Evolutionary conservation across 2,113 vertebrate genomes (phyloP), one percentile per base, ranked within the genome.

Genomic region (Clarias macrocephalus): DNA sequence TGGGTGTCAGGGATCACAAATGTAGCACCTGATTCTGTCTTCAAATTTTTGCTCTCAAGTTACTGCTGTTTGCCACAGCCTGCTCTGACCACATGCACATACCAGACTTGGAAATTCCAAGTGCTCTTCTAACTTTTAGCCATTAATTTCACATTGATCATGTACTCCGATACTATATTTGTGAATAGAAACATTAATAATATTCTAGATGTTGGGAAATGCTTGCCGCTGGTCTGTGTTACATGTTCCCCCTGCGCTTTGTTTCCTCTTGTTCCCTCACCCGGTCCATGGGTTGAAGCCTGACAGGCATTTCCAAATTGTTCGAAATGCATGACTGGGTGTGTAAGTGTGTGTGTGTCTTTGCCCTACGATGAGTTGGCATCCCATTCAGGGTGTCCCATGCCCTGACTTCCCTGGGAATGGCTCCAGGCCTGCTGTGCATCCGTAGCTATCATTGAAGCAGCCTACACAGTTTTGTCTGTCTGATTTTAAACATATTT

Each of bases 1-100:
- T 65, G 87, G 88, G 80, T 86, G 86, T 56, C 77, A 85, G 68
- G 77, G 62, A 73, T 76, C 30, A 84, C 68, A 21, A 80, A n/a
- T 56, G 57, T 75, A 48, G 59, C 85, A 86, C 87, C 85, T 90
- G 87, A 81, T 75, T 76, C 23, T 21, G 28, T 86, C 84, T 79
- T 86, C 84, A 85, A 59, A 84, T 88, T 87, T 60, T 52, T 86
- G 37, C 68, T 75, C 56, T 33, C 21, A 52, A 60, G 70, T 60
- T 75, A 68, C 7, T 70, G 33, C 54, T 60, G 68, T 30, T 70
- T 33, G 56, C 16, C 65, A 72, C 5, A 19, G n/a, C 57, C 6
- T 33, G 80, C 15, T 23, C 8, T 28, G 4, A 62, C 77, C 48
- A 54, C 37, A 72, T 76, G 48, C 12, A n/a, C 30, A 28, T 30